These are phyloP conservation scores for Paracentrotus lividus DNA, from an alignment of 53 echinoderm and acorn worm species.

Conservation along the genomic window DNA sequence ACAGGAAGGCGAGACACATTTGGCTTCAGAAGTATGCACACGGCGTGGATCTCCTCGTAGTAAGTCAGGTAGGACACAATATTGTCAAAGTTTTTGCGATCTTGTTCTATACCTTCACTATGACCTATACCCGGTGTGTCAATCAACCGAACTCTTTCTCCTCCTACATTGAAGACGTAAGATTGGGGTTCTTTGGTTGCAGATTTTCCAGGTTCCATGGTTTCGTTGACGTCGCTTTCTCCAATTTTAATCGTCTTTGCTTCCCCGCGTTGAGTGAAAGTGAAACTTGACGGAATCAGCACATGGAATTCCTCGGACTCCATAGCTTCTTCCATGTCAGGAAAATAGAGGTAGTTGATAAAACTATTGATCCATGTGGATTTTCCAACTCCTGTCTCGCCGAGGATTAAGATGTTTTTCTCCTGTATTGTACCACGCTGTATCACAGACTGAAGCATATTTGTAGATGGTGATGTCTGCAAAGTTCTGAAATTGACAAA, in stretches of 20 bases:
- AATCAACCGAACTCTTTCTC: neutral
- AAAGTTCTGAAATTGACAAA: too few relatives aligned
- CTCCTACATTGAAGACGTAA: neutral
- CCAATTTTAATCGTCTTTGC: neutral
- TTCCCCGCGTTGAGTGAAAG: neutral
- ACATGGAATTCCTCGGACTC: neutral
- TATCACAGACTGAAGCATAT: too few relatives aligned
- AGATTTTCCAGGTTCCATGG: neutral
- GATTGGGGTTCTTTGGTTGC: neutral
- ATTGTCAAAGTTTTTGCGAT: neutral
- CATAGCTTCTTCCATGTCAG: neutral
- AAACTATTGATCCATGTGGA: neutral
- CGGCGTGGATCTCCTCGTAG: constrained; percentile 53
- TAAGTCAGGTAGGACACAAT: constrained; percentile 1
- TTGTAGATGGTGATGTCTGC: too few relatives aligned
- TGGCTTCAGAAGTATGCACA: constrained; percentile 69
- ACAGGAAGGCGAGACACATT: constrained; percentile 36
- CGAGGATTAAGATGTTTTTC: neutral
- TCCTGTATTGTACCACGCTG: neutral
- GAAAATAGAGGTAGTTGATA: neutral
- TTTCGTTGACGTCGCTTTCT: neutral
- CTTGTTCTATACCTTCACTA: neutral
- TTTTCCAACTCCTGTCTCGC: neutral
- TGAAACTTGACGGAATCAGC: neutral
- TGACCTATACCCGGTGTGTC: neutral